phyloP scores from a whole-genome alignment of 2,113 vertebrate species.

The Pionites leucogaster region DNA sequence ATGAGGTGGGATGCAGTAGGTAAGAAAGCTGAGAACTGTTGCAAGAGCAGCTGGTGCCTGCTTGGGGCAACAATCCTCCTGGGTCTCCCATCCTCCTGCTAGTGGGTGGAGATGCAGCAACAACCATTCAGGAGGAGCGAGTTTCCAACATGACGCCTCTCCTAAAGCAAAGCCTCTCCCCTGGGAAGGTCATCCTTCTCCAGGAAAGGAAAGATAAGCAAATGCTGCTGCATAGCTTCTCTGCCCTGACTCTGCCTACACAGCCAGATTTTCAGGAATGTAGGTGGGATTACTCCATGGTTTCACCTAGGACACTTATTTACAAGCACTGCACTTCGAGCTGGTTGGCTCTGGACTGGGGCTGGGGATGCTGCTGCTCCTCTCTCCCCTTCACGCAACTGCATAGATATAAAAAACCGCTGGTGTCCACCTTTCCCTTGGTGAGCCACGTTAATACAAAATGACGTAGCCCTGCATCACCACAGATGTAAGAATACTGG shows the following conservation, averaged over 20 bases:
- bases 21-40: not conserved
- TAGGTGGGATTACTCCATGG: not conserved
- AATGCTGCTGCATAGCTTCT: not conserved
- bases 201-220: not conserved
- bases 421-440: not conserved
- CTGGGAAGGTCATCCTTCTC: not conserved
- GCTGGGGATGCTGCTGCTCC: not conserved
- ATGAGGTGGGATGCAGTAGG: not conserved
- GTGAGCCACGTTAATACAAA: not conserved
- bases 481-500: not conserved
- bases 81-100: not conserved
- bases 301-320: not conserved
- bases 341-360: not conserved
- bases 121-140: not conserved
- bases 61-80: not conserved
- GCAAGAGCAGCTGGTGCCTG: not conserved
- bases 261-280: not conserved
- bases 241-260: not conserved
- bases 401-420: not conserved
- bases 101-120: not conserved
- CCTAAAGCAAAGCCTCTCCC: not conserved
- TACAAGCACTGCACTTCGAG: not conserved
- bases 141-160: not conserved
- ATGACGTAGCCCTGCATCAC: not conserved
- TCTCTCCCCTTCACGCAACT: not conserved